These are phyloP conservation scores for Mirounga angustirostris DNA, from an alignment of 2,113 vertebrate genomes.

Conservation along the genomic window DNA sequence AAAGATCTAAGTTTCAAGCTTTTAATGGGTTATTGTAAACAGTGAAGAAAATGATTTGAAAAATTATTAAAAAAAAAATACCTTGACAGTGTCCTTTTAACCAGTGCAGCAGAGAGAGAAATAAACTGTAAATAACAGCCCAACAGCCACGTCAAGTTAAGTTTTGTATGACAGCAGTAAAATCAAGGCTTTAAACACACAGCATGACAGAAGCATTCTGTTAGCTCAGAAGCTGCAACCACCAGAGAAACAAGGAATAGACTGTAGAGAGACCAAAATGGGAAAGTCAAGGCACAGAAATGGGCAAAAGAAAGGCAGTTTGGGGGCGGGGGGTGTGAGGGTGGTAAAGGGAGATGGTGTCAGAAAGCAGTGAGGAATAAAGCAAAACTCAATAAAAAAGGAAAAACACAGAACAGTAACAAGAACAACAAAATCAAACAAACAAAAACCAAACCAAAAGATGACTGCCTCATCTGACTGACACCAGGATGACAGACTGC, in stretches of 20 bases:
- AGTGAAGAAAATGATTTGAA: conserved; percentile 84
- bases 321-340: neutral
- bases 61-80: conserved; percentile 85
- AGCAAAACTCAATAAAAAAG: conserved; percentile 72
- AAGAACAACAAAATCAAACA: conserved; percentile 60
- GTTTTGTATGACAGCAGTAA: conserved; percentile 77
- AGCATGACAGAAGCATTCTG: conserved; percentile 80
- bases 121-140: conserved; percentile 86
- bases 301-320: conserved; percentile 61
- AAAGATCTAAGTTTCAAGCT: conserved; percentile 79
- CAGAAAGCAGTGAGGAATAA: conserved; percentile 69
- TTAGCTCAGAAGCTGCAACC: conserved; percentile 81
- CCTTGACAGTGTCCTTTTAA: conserved; percentile 87
- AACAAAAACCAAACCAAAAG: conserved; percentile 55
- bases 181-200: conserved; percentile 79
- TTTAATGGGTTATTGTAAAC: conserved; percentile 83
- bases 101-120: conserved; percentile 86
- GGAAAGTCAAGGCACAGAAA: conserved; percentile 66
- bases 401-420: conserved; percentile 66
- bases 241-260: conserved; percentile 66
- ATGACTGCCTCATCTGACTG: neutral
- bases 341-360: neutral
- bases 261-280: conserved; percentile 66
- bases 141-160: conserved; percentile 80
- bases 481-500: neutral